Evolutionary conservation across 2,113 vertebrate genomes (phyloP).

Genomic region (Syngnathus typhle): DNA sequence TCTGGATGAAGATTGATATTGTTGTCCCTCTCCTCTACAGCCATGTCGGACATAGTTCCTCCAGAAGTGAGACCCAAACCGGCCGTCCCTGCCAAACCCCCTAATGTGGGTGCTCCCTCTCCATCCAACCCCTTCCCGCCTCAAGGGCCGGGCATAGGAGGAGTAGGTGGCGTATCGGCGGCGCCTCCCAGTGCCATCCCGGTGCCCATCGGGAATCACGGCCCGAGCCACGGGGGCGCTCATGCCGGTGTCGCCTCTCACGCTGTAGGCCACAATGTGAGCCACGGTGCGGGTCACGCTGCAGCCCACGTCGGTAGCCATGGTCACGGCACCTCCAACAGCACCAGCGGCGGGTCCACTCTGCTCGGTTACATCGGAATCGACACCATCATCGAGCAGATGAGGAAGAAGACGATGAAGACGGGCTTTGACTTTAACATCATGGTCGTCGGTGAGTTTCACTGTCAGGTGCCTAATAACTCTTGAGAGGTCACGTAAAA

Average conservation of each 20-base stretch:
- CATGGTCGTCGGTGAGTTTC: conserved; percentile 78
- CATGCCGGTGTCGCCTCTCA: conserved; percentile 17
- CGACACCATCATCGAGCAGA: conserved; percentile 96
- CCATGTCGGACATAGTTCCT: conserved; percentile 90
- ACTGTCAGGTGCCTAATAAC: not conserved
- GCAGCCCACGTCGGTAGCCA: conserved; percentile 36
- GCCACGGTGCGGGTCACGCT: conserved; percentile 28
- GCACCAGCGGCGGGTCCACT: conserved; percentile 60
- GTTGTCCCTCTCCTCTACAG: conserved; percentile 50
- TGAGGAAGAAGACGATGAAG: conserved; percentile 99
- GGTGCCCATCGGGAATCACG: conserved; percentile 53
- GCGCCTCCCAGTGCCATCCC: conserved; percentile 55
- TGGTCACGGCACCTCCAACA: conserved; percentile 34
- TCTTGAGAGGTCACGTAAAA: not conserved
- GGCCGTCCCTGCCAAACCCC: conserved; percentile 85
- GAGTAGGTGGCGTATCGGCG: conserved; percentile 22
- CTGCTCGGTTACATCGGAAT: conserved; percentile 93
- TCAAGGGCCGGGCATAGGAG: conserved; percentile 51
- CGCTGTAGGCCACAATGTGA: conserved; percentile 10
- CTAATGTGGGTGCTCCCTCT: conserved; percentile 72
- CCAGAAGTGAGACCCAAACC: conserved; percentile 90
- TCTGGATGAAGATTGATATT: conserved; percentile 2
- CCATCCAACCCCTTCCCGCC: conserved; percentile 51
- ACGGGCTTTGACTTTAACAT: conserved; percentile 97
- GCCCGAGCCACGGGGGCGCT: not conserved